Conservation (phyloP, 1,140 invertebrate genomes). For the Nasonia longicornis region DNA sequence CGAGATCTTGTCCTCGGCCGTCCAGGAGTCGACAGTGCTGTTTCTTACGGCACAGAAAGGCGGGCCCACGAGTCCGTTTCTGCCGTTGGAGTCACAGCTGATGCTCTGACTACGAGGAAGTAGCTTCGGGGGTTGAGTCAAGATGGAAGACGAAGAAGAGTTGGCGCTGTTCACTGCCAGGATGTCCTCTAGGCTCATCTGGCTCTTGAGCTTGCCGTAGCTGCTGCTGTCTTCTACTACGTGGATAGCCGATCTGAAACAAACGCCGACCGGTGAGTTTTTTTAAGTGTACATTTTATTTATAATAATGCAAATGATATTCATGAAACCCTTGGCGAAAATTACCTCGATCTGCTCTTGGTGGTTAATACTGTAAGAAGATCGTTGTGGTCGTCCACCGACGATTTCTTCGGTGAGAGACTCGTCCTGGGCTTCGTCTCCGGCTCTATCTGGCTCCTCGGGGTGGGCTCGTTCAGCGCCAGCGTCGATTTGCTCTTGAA, state of each 20-base stretch:
- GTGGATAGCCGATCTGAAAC: conserved; percentile 57
- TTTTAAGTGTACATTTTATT: background rate
- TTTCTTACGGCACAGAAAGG: background rate
- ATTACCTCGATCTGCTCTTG: conserved; percentile 56
- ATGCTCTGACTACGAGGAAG: conserved; percentile 45
- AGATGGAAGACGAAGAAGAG: too few species aligned
- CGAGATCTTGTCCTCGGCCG: conserved; percentile 51
- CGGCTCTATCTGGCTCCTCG: background rate
- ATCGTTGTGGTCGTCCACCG: conserved; percentile 54
- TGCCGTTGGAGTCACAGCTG: conserved; percentile 45
- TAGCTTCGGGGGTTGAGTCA: conserved; percentile 39
- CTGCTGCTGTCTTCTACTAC: conserved; percentile 54
- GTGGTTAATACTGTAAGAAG: conserved; percentile 60
- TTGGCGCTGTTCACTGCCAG: conserved; percentile 52
- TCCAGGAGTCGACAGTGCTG: conserved; percentile 48
- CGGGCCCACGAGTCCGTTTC: background rate
- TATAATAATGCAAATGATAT: background rate
- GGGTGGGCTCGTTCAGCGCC: conserved; percentile 38
- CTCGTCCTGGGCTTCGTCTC: background rate
- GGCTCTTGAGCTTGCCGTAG: conserved; percentile 56
- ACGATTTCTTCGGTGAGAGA: background rate
- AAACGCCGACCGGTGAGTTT: background rate
- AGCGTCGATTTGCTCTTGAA: conserved; percentile 46
- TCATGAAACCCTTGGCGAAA: too few species aligned
- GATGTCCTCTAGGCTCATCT: conserved; percentile 63